These are phyloP conservation scores for Bagarius yarrelli DNA, from an alignment of 2,113 vertebrate genomes.

Conservation along the genomic window DNA sequence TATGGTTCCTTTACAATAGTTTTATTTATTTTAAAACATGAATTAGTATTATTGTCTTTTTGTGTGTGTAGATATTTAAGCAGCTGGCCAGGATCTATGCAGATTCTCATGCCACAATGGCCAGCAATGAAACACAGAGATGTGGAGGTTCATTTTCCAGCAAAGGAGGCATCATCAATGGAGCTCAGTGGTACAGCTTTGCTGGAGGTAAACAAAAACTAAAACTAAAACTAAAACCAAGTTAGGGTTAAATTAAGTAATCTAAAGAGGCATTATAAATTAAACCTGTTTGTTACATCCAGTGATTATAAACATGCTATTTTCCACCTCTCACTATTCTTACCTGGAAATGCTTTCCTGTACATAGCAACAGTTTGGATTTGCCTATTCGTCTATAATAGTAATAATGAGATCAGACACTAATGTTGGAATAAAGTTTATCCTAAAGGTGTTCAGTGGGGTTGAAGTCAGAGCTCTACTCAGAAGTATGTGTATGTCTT, in stretches of 20 bases:
- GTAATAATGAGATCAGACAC: too few relatives aligned
- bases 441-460: too few relatives aligned
- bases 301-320: too few relatives aligned
- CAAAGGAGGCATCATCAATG: constrained; percentile 87
- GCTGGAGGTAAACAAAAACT: constrained; percentile 79
- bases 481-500: too few relatives aligned
- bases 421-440: too few relatives aligned
- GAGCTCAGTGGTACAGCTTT: constrained; percentile 97
- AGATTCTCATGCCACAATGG: constrained; percentile 85
- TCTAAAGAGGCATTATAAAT: not conserved
- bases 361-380: too few relatives aligned
- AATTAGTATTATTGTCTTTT: too few relatives aligned
- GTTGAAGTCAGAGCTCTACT: too few relatives aligned
- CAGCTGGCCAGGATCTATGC: constrained; percentile 87
- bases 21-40: not conserved
- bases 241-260: not conserved
- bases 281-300: too few relatives aligned
- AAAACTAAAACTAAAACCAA: not conserved
- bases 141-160: constrained; percentile 88
- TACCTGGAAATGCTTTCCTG: too few relatives aligned
- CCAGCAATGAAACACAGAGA: constrained; percentile 80
- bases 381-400: too few relatives aligned
- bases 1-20: not conserved
- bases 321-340: too few relatives aligned
- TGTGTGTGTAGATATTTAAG: constrained; percentile 76